Conservation (phyloP, 2,888 invertebrate species). For the Lissocephala sabroskyi region DNA sequence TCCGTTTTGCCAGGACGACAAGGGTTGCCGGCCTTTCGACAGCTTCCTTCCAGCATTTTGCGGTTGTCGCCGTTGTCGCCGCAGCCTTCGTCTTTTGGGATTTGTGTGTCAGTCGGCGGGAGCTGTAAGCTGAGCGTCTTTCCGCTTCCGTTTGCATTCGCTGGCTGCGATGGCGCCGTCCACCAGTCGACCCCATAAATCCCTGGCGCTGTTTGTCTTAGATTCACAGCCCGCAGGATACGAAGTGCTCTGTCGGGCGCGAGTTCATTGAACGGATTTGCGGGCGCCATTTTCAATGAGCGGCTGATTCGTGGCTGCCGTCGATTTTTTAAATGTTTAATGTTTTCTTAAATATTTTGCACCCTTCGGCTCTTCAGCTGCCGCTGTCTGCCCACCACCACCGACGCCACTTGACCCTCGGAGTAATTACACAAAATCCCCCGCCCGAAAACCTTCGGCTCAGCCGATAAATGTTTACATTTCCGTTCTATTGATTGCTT, state of each 20-base stretch:
- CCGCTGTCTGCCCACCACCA: too few relatives aligned
- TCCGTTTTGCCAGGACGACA: slow-evolving; percentile 32
- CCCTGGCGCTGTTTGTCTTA: slow-evolving; percentile 47
- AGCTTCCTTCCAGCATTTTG: slow-evolving; percentile 46
- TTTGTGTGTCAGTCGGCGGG: slow-evolving; percentile 37
- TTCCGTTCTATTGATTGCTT: slow-evolving; percentile 57
- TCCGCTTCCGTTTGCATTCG: slow-evolving; percentile 43
- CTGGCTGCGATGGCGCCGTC: slow-evolving; percentile 7
- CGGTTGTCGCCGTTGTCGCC: slow-evolving; percentile 28
- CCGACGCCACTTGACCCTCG: not conserved
- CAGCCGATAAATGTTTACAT: not conserved
- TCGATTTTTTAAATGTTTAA: too few relatives aligned
- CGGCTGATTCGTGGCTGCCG: not conserved
- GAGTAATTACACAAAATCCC: slow-evolving; percentile 36
- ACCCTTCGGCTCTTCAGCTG: too few relatives aligned
- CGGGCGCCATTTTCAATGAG: slow-evolving; percentile 40
- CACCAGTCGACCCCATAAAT: slow-evolving; percentile 39
- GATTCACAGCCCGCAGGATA: slow-evolving; percentile 12
- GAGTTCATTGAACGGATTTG: slow-evolving; percentile 59
- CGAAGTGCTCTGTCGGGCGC: slow-evolving; percentile 30
- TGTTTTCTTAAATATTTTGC: too few relatives aligned
- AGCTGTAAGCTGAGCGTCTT: slow-evolving; percentile 52
- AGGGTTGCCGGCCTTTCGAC: slow-evolving; percentile 47
- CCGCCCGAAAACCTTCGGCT: not conserved
- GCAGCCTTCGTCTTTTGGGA: not conserved